Conservation (phyloP, 2,113 vertebrate species). For the Suricata suricatta region DNA sequence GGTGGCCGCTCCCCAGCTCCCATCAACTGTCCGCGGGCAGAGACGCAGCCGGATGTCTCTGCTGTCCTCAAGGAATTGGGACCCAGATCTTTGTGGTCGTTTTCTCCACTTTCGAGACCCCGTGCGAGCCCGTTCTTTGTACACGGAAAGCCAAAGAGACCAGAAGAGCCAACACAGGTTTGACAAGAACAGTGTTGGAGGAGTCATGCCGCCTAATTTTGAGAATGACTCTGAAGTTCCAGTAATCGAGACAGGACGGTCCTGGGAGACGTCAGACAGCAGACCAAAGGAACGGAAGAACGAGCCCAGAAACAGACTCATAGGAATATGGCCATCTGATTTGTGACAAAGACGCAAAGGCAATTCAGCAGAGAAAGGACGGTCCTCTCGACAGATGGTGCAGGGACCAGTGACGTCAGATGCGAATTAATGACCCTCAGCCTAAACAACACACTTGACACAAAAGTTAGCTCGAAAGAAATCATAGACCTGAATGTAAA, state of each 20-base stretch:
- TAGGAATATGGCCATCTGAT: neutral
- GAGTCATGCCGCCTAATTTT: neutral
- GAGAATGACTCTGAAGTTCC: neutral
- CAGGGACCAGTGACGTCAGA: neutral
- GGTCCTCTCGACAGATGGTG: neutral
- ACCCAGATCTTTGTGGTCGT: neutral
- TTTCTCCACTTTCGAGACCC: neutral
- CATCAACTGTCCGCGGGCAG: neutral
- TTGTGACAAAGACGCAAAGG: neutral
- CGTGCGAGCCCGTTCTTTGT: neutral
- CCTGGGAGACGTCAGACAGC: neutral
- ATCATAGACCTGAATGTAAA: neutral
- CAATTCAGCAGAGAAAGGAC: neutral
- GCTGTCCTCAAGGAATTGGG: neutral
- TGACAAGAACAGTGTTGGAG: neutral
- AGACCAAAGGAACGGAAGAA: neutral
- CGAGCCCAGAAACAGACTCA: neutral
- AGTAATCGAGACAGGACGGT: neutral
- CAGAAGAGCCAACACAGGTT: neutral
- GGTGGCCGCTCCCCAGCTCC: accelerated
- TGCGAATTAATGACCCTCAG: neutral
- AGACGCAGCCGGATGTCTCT: neutral
- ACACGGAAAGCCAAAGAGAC: neutral
- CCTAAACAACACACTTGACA: neutral
- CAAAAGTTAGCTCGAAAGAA: neutral